A percentile compares a stretch with the other conserved stretches of the same genome.
phyloP scores from a whole-genome alignment of 2,888 invertebrate genomes.

The Coronaproctus castanopsis region DNA sequence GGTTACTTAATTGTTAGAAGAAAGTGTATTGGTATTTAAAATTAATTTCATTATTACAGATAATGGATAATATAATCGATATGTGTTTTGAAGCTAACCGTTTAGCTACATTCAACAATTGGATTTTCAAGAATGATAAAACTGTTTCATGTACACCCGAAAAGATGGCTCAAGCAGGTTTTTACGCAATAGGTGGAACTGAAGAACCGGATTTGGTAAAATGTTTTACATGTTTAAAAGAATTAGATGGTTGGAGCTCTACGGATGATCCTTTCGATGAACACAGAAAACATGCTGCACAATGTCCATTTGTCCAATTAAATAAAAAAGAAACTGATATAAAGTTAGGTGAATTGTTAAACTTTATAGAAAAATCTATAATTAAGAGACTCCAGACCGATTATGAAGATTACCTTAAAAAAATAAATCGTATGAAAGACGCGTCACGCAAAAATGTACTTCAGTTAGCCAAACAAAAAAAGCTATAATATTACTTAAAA shows the following conservation, averaged over 20 bases:
- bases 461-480: too few relatives aligned
- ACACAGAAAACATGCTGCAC: not conserved
- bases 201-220: slow-evolving; percentile 47
- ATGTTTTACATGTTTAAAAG: slow-evolving; percentile 64
- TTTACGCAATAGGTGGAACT: slow-evolving; percentile 43
- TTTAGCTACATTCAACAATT: not conserved
- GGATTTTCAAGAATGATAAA: not conserved
- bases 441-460: too few relatives aligned
- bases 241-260: slow-evolving; percentile 69
- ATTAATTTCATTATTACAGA: too few relatives aligned
- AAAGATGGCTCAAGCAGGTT: slow-evolving; percentile 59
- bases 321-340: not conserved
- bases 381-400: not conserved
- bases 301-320: not conserved
- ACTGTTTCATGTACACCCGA: not conserved
- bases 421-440: too few relatives aligned
- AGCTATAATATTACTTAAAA: too few relatives aligned
- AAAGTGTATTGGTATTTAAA: too few relatives aligned
- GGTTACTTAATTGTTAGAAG: too few relatives aligned
- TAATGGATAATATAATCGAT: not conserved
- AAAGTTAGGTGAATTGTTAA: not conserved
- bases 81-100: not conserved
- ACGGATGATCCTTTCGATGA: slow-evolving; percentile 19
- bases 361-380: not conserved
- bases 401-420: not conserved